Evolutionary conservation across 2,113 vertebrate genomes (phyloP), one percentile per base, ranked within the genome.

Genomic region (Plecotus auritus): DNA sequence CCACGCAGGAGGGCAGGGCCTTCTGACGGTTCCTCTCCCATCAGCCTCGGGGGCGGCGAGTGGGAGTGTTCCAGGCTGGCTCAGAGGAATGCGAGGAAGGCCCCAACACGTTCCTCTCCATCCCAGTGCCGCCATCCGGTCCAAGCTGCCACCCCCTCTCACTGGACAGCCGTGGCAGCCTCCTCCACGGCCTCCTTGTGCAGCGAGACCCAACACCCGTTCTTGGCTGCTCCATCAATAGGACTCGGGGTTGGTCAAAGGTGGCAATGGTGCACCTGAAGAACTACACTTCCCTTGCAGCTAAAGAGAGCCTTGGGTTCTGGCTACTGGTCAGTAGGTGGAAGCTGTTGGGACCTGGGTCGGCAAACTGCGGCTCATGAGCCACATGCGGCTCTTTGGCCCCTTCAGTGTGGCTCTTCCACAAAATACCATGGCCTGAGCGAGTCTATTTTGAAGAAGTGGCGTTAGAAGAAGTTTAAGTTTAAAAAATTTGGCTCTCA

Each of bases 271-370:
- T 2, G 40, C 47, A 23, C 74, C 83, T n/a, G 13, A 22, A 32
- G 80, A 72, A 88, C 56, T 59, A 66, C 22, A 76, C 47, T 91
- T 86, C 88, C 67, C 12, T 54, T 81, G 26, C 56, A 67, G 30
- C 74, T 40, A 17, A 81, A 30, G 72, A 14, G 0, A 20, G 20
- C 32, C 40, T 84, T 76, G 35, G 7, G 23, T 74, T 59, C 67
- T 51, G 23, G 59, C 67, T 40, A 20, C 45, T 5, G 32, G 76
- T 23, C 13, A 8, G 26, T 22, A 37, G 32, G 22, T 3, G 0
- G 67, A 70, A 61, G n/a, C 54, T 56, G 54, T 56, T 56, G 37
- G 37, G 37, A 40, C 37, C 37, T 3, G 3, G 37, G 3, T 40
- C 4, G 37, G 37, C 37, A 40, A 40, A 40, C 37, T 40, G 37